Percentiles rank a stretch among this genome's conserved stretches.
phyloP scores from a whole-genome alignment of 2,888 invertebrate genomes.

The Chymomyza amoena region DNA sequence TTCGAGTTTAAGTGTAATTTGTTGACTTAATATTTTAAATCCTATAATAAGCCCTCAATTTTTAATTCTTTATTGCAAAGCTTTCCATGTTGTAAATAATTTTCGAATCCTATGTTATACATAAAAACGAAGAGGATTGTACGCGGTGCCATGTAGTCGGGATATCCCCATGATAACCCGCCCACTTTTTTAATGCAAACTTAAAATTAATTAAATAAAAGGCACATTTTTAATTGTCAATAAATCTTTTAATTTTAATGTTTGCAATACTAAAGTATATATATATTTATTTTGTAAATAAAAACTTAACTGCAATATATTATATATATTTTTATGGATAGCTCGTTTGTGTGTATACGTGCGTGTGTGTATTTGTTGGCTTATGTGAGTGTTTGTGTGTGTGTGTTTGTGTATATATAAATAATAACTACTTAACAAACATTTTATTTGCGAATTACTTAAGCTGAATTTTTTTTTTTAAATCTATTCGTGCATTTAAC shows the following conservation, averaged over 20 bases:
- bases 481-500: constrained; percentile 32
- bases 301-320: constrained; percentile 48
- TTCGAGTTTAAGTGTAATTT: no score
- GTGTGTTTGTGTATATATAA: constrained; percentile 57
- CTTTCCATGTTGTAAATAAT: no score
- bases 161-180: no score
- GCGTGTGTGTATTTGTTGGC: constrained; percentile 6
- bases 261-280: constrained; percentile 62
- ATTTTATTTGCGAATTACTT: constrained; percentile 34
- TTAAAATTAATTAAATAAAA: constrained; percentile 6
- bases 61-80: no score
- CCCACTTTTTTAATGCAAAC: no score
- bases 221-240: constrained; percentile 56
- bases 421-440: constrained; percentile 69
- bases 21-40: no score
- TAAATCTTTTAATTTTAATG: constrained; percentile 63
- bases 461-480: neutral
- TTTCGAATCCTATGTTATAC: no score
- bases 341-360: constrained; percentile 20
- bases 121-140: no score
- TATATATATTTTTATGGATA: constrained; percentile 28
- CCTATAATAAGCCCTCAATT: no score
- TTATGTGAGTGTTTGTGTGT: constrained; percentile 10
- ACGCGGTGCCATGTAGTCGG: no score
- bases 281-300: constrained; percentile 15